phyloP scores from a whole-genome alignment of 1,140 invertebrate species.

The Hermatobates lingyangjiaoensis region DNA sequence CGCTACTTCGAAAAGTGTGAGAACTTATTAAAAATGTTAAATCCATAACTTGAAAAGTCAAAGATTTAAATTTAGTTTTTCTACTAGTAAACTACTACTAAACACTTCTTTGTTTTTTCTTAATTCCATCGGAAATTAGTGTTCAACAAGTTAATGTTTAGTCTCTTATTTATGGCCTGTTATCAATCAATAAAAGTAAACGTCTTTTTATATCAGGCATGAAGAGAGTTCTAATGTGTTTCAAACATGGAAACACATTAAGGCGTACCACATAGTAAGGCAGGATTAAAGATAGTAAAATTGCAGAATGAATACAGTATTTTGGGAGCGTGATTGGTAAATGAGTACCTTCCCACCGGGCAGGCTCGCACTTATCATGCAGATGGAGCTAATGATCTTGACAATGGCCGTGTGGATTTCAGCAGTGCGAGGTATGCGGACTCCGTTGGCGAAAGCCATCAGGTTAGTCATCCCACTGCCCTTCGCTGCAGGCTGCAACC shows the following conservation, averaged over 20 bases:
- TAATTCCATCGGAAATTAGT: too few relatives aligned
- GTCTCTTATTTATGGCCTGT: too few relatives aligned
- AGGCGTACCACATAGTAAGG: neutral
- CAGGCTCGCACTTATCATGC: neutral
- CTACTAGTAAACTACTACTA: too few relatives aligned
- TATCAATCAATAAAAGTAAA: too few relatives aligned
- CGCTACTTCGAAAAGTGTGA: too few relatives aligned
- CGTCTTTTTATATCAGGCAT: neutral
- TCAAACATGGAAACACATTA: neutral
- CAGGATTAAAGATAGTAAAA: neutral
- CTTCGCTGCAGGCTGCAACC: neutral
- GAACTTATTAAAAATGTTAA: too few relatives aligned
- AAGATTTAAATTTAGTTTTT: too few relatives aligned
- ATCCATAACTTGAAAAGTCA: too few relatives aligned
- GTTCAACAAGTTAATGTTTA: too few relatives aligned
- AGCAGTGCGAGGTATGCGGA: neutral
- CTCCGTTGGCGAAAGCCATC: slow-evolving; percentile 1
- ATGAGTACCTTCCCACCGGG: slow-evolving; percentile 2
- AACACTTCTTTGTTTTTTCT: too few relatives aligned
- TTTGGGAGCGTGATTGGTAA: neutral
- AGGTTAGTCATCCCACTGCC: neutral
- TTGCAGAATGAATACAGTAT: neutral
- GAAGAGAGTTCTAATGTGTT: neutral
- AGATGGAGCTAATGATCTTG: neutral
- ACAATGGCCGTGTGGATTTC: neutral